A percentile compares a stretch with the other conserved stretches of the same genome.
Conservation (phyloP, 2,797 vertebrate genomes). For the Pangasius sanitwongsei region DNA sequence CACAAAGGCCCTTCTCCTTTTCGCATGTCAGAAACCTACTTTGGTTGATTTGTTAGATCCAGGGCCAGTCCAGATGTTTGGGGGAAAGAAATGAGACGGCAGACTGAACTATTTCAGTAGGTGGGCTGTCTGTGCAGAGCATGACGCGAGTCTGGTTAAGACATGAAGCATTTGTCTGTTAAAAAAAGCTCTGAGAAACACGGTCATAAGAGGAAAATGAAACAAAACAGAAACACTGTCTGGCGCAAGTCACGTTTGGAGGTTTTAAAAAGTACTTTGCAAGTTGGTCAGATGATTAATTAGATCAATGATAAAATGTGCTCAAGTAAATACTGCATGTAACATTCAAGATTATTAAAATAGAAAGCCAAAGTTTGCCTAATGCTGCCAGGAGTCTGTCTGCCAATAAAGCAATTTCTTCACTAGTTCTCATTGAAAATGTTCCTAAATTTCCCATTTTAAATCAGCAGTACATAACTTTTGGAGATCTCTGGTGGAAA, state of each 20-base stretch:
- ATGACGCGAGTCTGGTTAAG: conserved; percentile 37
- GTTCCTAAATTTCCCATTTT: neutral
- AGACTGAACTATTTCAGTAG: conserved; percentile 60
- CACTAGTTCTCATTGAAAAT: neutral
- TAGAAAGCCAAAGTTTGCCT: conserved; percentile 1
- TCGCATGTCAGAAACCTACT: conserved; percentile 65
- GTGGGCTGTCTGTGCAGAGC: conserved; percentile 52
- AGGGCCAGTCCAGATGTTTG: conserved; percentile 54
- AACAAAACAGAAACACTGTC: conserved; percentile 29
- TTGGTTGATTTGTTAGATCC: conserved; percentile 65
- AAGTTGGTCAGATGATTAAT: conserved; percentile 19
- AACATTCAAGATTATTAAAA: conserved; percentile 22
- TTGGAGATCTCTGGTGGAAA: neutral
- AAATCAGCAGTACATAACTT: neutral
- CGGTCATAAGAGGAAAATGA: conserved; percentile 37
- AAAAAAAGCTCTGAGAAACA: conserved; percentile 38
- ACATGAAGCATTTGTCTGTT: conserved; percentile 32
- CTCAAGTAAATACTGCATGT: conserved; percentile 35
- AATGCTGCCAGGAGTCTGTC: conserved; percentile 6
- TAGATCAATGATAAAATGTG: conserved; percentile 32
- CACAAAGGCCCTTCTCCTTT: conserved; percentile 47
- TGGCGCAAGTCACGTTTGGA: conserved; percentile 17
- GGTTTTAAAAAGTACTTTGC: neutral
- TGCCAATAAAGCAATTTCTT: conserved; percentile 17
- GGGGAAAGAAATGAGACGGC: conserved; percentile 54